Conservation (phyloP, 2,113 vertebrate genomes). For the Ursus arctos region DNA sequence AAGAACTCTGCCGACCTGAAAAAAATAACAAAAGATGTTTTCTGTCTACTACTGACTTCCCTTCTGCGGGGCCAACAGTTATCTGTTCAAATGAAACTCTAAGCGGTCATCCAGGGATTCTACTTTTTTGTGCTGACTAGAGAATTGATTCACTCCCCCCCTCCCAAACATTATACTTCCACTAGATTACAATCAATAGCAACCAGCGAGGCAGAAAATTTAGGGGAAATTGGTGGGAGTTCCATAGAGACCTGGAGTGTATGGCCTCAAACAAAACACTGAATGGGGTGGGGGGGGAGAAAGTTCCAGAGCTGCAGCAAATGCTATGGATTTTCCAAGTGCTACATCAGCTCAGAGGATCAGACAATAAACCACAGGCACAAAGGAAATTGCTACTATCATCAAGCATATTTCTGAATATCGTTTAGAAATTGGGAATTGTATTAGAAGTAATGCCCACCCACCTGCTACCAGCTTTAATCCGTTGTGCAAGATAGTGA, state of each 20-base stretch:
- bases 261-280: background rate
- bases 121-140: background rate
- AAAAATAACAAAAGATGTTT: background rate
- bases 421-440: background rate
- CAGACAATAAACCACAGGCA: background rate
- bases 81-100: background rate
- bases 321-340: background rate
- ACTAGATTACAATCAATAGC: background rate
- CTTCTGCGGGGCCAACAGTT: background rate
- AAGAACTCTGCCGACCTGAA: background rate
- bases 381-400: background rate
- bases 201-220: background rate
- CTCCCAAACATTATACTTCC: background rate
- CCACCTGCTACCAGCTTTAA: background rate
- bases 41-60: background rate
- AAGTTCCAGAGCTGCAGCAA: background rate
- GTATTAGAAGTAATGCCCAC: background rate
- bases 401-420: background rate
- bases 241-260: background rate
- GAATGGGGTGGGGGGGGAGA: background rate
- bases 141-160: background rate
- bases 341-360: background rate
- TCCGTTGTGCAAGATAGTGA: background rate
- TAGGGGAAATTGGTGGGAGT: background rate
- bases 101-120: background rate